Evolutionary conservation across 1,140 invertebrate genomes (phyloP), one percentile per base, ranked within the genome.

Genomic region (Hylaeus anthracinus): DNA sequence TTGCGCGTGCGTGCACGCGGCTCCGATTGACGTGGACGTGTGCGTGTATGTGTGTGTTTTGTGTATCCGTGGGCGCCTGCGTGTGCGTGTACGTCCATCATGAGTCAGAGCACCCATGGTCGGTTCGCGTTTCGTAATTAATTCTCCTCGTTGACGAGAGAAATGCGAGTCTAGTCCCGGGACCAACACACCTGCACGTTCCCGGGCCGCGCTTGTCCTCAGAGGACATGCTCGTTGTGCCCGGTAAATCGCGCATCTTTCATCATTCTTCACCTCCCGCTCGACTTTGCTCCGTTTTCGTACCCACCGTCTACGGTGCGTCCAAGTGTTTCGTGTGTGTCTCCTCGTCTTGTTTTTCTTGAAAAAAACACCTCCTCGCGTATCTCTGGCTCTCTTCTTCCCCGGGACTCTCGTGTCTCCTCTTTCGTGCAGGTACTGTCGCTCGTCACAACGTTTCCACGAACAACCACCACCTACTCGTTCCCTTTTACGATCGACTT

Each of bases 81-180:
- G 10, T 56, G 56, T 75, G 66, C 84, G 69, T 88, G 74, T 86
- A 83, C 82, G 80, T 86, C 82, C 81, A 81, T 88, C 88, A 89
- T 89, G 88, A 89, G 84, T 89, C 88, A 88, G 84, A 88, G 61
- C 43, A 88, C 61, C 80, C 82, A 88, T 86, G 87, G 83, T 88
- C 83, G 81, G 73, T 73, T 71, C 65, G 81, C 56, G 65, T 89
- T 87, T 86, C 88, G 84, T 88, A 84, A 88, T 90, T 88, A 88
- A 82, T 88, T 84, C 48, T 76, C 65, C 56, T 66, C 72, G 69
- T 74, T 55, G 73, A 77, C 55, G 55, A 80, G 72, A 86, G 78
- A 81, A 81, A 88, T 88, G 86, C 72, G 64, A 82, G 53, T 72
- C 67, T 85, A 67, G 70, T 70, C 66, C 56, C 71, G 69, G 55